A percentile compares a stretch with the other conserved stretches of the same genome.
Conservation (phyloP, 2,888 invertebrate species). For the Chrysomela aeneicollis region DNA sequence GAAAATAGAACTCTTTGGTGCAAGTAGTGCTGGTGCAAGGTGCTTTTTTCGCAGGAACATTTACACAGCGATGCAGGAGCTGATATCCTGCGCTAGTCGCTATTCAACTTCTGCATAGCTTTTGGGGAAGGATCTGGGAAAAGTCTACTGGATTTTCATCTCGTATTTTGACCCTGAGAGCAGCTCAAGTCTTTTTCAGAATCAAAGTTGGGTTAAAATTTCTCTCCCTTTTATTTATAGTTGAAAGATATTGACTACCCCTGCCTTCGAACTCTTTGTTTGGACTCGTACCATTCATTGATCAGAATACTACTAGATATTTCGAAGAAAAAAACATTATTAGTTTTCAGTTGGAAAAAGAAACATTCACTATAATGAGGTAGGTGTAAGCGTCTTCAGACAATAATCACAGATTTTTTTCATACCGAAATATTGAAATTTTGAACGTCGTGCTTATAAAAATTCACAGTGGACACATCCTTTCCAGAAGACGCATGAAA, state of each 20-base stretch:
- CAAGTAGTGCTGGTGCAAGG: conserved; percentile 45
- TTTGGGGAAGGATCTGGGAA: conserved; percentile 32
- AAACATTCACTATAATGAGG: conserved; percentile 24
- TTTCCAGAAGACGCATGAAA: background rate
- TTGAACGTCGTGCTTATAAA: background rate
- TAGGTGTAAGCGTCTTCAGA: conserved; percentile 35
- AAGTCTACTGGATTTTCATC: conserved; percentile 44
- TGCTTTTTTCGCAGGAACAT: conserved; percentile 37
- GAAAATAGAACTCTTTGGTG: conserved; percentile 34
- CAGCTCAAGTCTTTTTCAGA: conserved; percentile 44
- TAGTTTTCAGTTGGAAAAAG: background rate
- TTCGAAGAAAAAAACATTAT: background rate
- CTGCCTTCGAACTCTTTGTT: background rate
- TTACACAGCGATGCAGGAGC: conserved; percentile 19
- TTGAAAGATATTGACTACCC: conserved; percentile 37
- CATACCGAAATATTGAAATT: conserved; percentile 8
- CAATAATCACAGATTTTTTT: conserved; percentile 24
- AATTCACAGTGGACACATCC: too few species aligned
- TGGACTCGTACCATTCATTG: background rate
- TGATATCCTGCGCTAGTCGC: too few species aligned
- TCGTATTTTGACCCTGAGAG: conserved; percentile 56
- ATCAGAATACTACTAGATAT: background rate
- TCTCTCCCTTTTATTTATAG: conserved; percentile 39
- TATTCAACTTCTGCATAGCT: conserved; percentile 25
- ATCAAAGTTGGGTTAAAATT: conserved; percentile 38